These are phyloP conservation scores for Lichenostomus cassidix DNA, from an alignment of 2,113 vertebrate genomes.

Conservation along the genomic window DNA sequence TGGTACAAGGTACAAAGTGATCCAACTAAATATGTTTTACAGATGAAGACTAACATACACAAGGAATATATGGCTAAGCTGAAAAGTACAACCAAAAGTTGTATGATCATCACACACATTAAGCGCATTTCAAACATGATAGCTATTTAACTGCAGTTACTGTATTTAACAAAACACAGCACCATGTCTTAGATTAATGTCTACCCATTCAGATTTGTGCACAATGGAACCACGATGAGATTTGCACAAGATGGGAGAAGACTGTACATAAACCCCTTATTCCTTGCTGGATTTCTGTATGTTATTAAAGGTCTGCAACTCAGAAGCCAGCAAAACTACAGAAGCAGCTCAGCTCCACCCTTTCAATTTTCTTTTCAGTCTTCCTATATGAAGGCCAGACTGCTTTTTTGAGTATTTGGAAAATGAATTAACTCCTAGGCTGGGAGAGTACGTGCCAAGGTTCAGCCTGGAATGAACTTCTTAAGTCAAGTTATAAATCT, in stretches of 20 bases:
- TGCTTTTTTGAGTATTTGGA: conserved; percentile 9
- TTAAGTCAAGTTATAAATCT: conserved; percentile 10
- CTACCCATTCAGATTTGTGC: background rate
- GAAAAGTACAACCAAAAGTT: background rate
- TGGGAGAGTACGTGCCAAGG: background rate
- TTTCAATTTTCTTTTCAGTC: background rate
- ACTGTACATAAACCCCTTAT: background rate
- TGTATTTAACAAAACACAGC: background rate
- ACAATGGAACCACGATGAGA: fast-evolving
- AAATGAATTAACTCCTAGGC: conserved; percentile 57
- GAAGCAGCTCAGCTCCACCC: background rate
- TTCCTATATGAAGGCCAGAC: background rate
- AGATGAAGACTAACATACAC: background rate
- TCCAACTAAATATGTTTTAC: background rate
- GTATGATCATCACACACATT: background rate
- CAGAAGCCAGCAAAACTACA: background rate
- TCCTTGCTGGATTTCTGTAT: background rate
- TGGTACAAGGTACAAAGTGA: background rate
- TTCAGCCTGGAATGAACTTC: conserved; percentile 14
- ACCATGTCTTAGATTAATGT: background rate
- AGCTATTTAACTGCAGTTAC: background rate
- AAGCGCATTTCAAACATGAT: background rate
- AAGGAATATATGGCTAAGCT: background rate
- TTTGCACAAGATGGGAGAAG: background rate
- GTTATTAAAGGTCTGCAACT: background rate